Evolutionary conservation across 2,888 invertebrate genomes (phyloP).

Genomic region (Tachina fera): DNA sequence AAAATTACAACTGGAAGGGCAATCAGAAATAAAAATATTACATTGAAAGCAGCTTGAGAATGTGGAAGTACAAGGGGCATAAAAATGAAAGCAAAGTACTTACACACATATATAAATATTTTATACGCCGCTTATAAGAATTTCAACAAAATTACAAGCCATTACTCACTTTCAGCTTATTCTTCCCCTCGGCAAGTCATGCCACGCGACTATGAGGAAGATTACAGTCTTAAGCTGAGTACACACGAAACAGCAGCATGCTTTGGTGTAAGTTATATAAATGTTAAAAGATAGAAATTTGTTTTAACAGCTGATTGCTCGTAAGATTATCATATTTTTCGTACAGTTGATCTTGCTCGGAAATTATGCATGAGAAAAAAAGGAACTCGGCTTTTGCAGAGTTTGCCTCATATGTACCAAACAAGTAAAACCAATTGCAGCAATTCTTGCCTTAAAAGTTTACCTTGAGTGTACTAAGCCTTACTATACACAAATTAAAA

Average conservation of each 20-base stretch:
- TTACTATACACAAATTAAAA: no score
- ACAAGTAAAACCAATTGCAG: no score
- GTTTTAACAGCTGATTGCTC: no score
- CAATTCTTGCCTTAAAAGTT: no score
- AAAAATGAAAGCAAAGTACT: slow-evolving; percentile 2
- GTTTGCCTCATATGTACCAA: no score
- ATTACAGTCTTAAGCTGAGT: not conserved
- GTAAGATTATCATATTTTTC: no score
- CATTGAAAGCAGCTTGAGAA: not conserved
- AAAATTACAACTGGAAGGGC: slow-evolving; percentile 1
- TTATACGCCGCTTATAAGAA: slow-evolving; percentile 41
- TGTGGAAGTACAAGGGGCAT: not conserved
- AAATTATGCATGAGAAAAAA: no score
- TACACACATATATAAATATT: slow-evolving; percentile 2
- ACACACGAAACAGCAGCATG: not conserved
- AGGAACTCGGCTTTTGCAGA: no score
- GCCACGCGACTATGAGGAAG: no score
- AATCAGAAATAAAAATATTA: not conserved
- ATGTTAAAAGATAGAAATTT: no score
- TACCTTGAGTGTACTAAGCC: no score
- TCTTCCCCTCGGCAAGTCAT: not conserved
- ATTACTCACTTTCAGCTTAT: slow-evolving; percentile 52
- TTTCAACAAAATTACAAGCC: slow-evolving; percentile 55
- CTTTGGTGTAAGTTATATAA: not conserved
- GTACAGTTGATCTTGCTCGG: no score